Conservation (phyloP, 2,888 invertebrate species). For the Dicyrtomina minuta region DNA sequence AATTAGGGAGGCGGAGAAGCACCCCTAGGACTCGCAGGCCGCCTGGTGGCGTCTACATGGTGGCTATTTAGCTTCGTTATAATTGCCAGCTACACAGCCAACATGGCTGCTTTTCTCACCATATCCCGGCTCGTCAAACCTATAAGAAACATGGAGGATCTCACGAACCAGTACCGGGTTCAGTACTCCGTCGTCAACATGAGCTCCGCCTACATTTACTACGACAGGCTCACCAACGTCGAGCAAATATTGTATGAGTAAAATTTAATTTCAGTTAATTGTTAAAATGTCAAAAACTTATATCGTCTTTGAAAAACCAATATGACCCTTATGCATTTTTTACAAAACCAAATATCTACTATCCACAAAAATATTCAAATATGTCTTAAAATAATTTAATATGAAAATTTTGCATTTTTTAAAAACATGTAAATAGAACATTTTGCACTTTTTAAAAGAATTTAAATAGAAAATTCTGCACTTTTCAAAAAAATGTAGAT, state of each 20-base stretch:
- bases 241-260: slow-evolving; percentile 92
- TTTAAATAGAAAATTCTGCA: no score
- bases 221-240: slow-evolving; percentile 91
- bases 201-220: slow-evolving; percentile 87
- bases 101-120: slow-evolving; percentile 86
- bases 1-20: slow-evolving; percentile 87
- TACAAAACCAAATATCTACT: no score
- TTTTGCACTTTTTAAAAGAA: no score
- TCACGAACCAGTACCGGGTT: slow-evolving; percentile 92
- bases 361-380: no score
- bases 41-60: slow-evolving; percentile 97
- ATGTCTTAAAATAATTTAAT: no score
- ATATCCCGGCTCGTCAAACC: slow-evolving; percentile 88
- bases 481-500: no score
- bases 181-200: slow-evolving; percentile 89
- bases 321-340: no score
- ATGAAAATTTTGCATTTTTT: no score
- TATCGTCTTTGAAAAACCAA: no score
- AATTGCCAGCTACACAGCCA: slow-evolving; percentile 97
- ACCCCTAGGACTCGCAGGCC: slow-evolving; percentile 90
- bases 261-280: no score
- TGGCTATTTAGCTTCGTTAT: slow-evolving; percentile 98
- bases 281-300: no score
- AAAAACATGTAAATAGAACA: no score
- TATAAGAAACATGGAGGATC: slow-evolving; percentile 86